Conservation (phyloP, 1,140 invertebrate species). For the Rhizoglyphus robini region DNA sequence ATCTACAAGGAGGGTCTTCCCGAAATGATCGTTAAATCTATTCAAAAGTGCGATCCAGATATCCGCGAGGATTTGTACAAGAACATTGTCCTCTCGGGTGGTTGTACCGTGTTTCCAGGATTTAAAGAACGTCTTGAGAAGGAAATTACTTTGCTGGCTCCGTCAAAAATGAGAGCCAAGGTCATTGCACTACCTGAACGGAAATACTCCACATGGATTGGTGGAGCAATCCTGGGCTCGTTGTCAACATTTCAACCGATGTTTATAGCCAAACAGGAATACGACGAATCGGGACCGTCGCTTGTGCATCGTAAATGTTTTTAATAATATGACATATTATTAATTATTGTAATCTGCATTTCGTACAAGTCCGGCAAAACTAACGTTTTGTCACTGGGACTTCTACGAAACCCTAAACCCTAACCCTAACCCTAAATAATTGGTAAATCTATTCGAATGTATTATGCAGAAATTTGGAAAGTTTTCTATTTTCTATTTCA, state of each 20-base stretch:
- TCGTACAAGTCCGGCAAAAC: too few species aligned
- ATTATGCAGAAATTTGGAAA: too few species aligned
- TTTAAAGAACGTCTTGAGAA: slow-evolving; percentile 41
- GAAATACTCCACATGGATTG: slow-evolving; percentile 81
- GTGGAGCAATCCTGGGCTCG: slow-evolving; percentile 42
- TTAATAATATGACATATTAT: too few species aligned
- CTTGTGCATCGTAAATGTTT: slow-evolving; percentile 93
- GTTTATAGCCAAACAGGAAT: slow-evolving; percentile 40
- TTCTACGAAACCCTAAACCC: too few species aligned
- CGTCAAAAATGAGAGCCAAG: slow-evolving; percentile 37
- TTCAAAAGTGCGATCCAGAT: slow-evolving; percentile 36
- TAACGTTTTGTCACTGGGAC: too few species aligned
- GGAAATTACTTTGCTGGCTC: slow-evolving; percentile 36
- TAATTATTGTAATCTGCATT: too few species aligned
- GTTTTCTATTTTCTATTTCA: too few species aligned
- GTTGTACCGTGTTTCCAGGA: slow-evolving; percentile 41
- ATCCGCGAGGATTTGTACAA: slow-evolving; percentile 38
- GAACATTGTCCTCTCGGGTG: slow-evolving; percentile 41
- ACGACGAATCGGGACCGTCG: too few species aligned
- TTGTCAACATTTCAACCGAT: slow-evolving; percentile 44
- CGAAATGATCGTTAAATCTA: too few species aligned
- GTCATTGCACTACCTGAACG: slow-evolving; percentile 51
- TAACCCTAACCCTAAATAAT: too few species aligned
- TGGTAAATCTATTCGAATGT: too few species aligned
- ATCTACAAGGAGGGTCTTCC: too few species aligned